Conservation (phyloP, 2,888 invertebrate genomes). For the Nomada ruficornis region DNA sequence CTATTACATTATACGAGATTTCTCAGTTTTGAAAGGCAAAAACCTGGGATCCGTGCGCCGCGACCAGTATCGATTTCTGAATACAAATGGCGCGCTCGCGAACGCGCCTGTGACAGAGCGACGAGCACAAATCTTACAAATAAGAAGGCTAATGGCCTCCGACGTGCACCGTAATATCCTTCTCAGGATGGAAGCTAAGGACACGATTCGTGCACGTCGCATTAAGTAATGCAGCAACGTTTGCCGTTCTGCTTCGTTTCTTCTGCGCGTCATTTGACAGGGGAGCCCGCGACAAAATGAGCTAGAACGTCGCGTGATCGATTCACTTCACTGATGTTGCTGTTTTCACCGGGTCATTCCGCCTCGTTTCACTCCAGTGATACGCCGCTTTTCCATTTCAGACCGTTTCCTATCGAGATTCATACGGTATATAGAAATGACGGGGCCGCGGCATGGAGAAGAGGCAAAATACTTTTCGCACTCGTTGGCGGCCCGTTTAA, state of each 20-base stretch:
- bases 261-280: background rate
- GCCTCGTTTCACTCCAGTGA: background rate
- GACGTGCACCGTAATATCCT: conserved; percentile 48
- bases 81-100: conserved; percentile 55
- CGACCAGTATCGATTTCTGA: conserved; percentile 36
- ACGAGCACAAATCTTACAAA: conserved; percentile 38
- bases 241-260: conserved; percentile 4
- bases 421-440: conserved; percentile 26
- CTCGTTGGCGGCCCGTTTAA: no score
- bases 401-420: conserved; percentile 19
- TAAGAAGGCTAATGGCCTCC: conserved; percentile 47
- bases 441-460: background rate
- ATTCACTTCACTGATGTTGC: conserved; percentile 31
- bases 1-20: conserved; percentile 17
- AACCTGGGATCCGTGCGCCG: conserved; percentile 14
- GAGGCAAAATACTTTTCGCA: no score
- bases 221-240: conserved; percentile 16
- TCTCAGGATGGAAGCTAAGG: conserved; percentile 33
- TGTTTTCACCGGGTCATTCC: conserved; percentile 24
- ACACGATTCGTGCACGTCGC: conserved; percentile 32
- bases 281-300: conserved; percentile 5
- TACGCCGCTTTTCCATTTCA: background rate
- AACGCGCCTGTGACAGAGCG: conserved; percentile 47
- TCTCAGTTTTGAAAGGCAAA: conserved; percentile 37
- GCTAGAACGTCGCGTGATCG: background rate